phyloP scores from a whole-genome alignment of 2,113 vertebrate species.

The Ammodytes dubius region DNA sequence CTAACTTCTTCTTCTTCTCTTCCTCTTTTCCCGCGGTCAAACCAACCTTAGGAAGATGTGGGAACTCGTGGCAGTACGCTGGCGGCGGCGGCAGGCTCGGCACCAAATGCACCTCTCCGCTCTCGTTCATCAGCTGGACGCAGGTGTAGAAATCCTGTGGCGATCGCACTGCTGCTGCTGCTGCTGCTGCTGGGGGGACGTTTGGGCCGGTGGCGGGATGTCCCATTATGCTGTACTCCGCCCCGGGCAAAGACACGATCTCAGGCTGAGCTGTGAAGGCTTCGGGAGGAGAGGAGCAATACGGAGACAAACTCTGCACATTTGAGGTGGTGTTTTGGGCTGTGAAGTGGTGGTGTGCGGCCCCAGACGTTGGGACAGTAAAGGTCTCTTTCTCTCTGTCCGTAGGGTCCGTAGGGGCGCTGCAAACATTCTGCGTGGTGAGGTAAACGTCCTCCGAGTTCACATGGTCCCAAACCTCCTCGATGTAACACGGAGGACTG shows the following conservation, averaged over 20 bases:
- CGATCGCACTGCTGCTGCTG: not conserved
- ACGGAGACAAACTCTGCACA: not conserved
- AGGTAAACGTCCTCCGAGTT: conserved; percentile 50
- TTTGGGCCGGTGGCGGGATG: not conserved
- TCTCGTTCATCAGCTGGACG: conserved; percentile 74
- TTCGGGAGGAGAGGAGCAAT: conserved; percentile 17
- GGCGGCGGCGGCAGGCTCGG: conserved; percentile 62
- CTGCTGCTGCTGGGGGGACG: too few relatives aligned
- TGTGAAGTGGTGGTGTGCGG: not conserved
- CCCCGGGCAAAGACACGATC: conserved; percentile 49
- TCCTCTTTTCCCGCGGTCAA: conserved; percentile 7
- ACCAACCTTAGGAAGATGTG: not conserved
- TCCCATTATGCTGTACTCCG: conserved; percentile 73
- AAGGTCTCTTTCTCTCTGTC: conserved; percentile 7
- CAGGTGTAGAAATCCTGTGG: conserved; percentile 84
- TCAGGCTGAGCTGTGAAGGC: not conserved
- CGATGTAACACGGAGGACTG: conserved; percentile 65
- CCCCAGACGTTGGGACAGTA: not conserved
- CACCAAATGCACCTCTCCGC: conserved; percentile 79
- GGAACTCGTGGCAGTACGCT: conserved; percentile 43
- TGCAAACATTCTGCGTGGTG: not conserved
- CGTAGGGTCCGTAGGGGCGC: rapidly evolving
- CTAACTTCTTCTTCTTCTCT: conserved; percentile 52
- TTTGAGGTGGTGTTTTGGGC: not conserved
- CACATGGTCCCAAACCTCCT: conserved; percentile 76